Conservation (phyloP, 2,888 invertebrate genomes). For the Lepidochrysops patricia region DNA sequence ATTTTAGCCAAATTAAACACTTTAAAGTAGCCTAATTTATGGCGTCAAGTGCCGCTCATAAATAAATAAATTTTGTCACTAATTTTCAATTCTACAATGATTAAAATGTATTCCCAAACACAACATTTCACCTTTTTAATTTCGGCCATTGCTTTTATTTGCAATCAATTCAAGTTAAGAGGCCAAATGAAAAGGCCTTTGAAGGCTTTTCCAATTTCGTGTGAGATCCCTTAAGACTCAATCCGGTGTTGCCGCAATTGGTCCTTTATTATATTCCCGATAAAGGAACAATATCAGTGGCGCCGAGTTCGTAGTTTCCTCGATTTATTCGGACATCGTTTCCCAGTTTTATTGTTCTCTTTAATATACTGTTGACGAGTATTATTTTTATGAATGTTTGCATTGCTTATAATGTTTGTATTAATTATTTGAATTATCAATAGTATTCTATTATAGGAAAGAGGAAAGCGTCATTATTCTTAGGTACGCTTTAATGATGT, state of each 20-base stretch:
- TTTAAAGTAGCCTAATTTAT: too few relatives aligned
- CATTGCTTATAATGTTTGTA: background rate
- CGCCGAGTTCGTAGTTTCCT: background rate
- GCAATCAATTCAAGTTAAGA: constrained; percentile 8
- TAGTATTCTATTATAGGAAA: too few relatives aligned
- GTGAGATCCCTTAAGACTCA: background rate
- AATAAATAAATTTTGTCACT: background rate
- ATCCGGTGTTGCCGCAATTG: background rate
- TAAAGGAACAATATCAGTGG: background rate
- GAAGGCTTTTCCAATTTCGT: constrained; percentile 3
- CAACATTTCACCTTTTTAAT: background rate
- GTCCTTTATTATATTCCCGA: background rate
- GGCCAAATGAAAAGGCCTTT: constrained; percentile 7
- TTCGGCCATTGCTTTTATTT: background rate
- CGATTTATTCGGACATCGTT: background rate
- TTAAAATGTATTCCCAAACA: background rate
- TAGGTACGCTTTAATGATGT: too few relatives aligned
- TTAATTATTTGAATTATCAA: too few relatives aligned
- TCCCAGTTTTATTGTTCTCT: background rate
- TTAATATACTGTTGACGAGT: background rate
- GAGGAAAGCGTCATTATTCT: too few relatives aligned
- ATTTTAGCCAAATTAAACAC: too few relatives aligned
- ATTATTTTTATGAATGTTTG: background rate
- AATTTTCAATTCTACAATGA: background rate
- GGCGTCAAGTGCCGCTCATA: too few relatives aligned